Base-by-base conservation (phyloP, 2,113 vertebrate species). In the Lagopus muta region DNA sequence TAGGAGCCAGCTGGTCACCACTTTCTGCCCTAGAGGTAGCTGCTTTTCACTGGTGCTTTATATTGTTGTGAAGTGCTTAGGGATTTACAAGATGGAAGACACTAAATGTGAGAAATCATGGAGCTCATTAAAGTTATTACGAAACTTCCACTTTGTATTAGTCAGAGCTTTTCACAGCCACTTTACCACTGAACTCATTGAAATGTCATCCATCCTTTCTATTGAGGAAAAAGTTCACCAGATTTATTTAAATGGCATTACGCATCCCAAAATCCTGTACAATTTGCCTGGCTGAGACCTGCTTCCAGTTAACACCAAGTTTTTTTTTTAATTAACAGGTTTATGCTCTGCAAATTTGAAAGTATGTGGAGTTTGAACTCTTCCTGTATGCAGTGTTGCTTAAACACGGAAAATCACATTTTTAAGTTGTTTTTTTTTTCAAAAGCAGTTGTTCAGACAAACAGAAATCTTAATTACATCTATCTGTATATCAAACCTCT, bases 31-130 rank as follows among this genome's bases (percentile, higher is more conserved):
- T 94, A 84, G 94, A 96, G 94, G 94, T 95, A 96, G 88, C 65
- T 92, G 80, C 82, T 94, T 92, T 94, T 91, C 90, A 92, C 69
- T 94, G 57, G 76, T 93, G 73, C 58, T 96, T 96, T 94, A 90
- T 95, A 94, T 95, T 96, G 93, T 94, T 95, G 84, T 84, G 90
- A 94, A 95, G 80, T 73, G 86, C 73, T 93, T 88, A 82, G 95
- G 92, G 88, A 93, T 96, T 96, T 97, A 91, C 90, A 96, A 92
- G 93, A 95, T 95, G 86, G 93, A 95, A 95, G 93, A 92, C 90
- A 86, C 90, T 73, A 92, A 92, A 94, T 94, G 90, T 94, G 94
- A 95, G 82, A 93, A 95, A 95, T 92, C 95, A 76, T 94, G 86
- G 70, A 75, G 80, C 82, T 95, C 25, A 15, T 95, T 96, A 94